Base-by-base conservation (phyloP, 2,797 vertebrate species). In the Agapornis canus region DNA sequence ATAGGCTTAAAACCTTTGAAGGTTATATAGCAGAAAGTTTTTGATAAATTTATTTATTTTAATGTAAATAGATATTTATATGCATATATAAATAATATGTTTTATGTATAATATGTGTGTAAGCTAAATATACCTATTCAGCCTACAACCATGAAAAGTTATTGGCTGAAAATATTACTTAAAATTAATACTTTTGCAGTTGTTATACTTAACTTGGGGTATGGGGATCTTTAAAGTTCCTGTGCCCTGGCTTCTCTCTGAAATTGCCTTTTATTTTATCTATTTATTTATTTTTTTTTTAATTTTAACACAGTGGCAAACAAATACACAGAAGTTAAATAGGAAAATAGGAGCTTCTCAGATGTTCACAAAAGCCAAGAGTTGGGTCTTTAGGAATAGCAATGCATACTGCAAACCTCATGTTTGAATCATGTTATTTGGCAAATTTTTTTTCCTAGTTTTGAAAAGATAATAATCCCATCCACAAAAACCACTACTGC, bases 401-500 rank as follows among this genome's bases (percentile, higher is more conserved):
- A 63, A 27, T 17, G 10, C 12, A 45, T 66, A 56, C 63, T 86
- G 72, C 26, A 91, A 87, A 82, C 75, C 18, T 81, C 52, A 79
- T 47, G 39, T 48, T 89, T 81, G 79, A 86, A 83, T 76, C 45
- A 72, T 82, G 18, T 48, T 69, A 63, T 91, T 94, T 96, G 94
- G 66, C 82, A 88, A 88, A 43, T 49, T 32, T 54, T 22, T 70
- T 85, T 86, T 70, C 59, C 65, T 52, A 61, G 65, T 73, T 81
- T 73, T 59, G 72, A 91, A 91, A 91, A 95, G 77, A 88, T 79
- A 96, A 63, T 82, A 94, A 96, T 92, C 77, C 59, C 35, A 64
- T 70, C 94, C 66, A 88, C 87, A 92, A 51, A 93, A 94, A 29
- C 66, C 94, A 90, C 51, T 5, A 23, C 43, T 79, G 82, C 82